A percentile compares a stretch with the other conserved stretches of the same genome.
Conservation (phyloP, 2,113 vertebrate genomes). For the Notarius quadriscutis region DNA sequence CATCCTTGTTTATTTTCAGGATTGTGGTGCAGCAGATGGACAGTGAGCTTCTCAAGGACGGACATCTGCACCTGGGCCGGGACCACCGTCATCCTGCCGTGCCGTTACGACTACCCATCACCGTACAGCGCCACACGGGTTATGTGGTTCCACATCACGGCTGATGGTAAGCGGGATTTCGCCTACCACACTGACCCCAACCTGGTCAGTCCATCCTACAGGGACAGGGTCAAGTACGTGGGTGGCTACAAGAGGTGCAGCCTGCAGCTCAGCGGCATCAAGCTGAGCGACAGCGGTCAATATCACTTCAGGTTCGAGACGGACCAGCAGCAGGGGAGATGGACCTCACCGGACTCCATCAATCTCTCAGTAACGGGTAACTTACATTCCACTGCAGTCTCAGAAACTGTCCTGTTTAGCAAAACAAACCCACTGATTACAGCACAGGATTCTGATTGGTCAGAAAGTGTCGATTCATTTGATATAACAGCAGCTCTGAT, state of each 20-base stretch:
- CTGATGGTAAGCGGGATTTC: conserved; percentile 67
- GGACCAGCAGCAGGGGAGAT: conserved; percentile 70
- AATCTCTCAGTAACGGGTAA: conserved; percentile 71
- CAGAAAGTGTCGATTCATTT: background rate
- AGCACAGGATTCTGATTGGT: background rate
- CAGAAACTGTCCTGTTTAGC: background rate
- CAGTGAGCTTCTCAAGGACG: conserved; percentile 70
- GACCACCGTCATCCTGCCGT: conserved; percentile 73
- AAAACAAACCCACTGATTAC: background rate
- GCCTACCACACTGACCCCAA: conserved; percentile 67
- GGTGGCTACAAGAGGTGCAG: conserved; percentile 61
- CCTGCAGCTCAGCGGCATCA: conserved; percentile 68
- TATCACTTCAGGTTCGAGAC: conserved; percentile 79
- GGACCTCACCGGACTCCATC: conserved; percentile 73
- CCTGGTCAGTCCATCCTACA: conserved; percentile 69
- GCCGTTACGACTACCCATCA: conserved; percentile 73
- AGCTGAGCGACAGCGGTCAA: conserved; percentile 71
- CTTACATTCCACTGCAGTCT: background rate
- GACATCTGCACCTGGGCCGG: conserved; percentile 77
- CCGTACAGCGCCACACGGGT: conserved; percentile 69
- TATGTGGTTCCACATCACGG: conserved; percentile 76
- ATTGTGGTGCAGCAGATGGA: conserved; percentile 66
- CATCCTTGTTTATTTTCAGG: conserved; percentile 53
- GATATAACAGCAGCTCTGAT: background rate
- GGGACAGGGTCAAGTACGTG: conserved; percentile 62